Evolutionary conservation across 2,888 invertebrate species (phyloP).

Genomic region (Callyntrura guangdongensis): DNA sequence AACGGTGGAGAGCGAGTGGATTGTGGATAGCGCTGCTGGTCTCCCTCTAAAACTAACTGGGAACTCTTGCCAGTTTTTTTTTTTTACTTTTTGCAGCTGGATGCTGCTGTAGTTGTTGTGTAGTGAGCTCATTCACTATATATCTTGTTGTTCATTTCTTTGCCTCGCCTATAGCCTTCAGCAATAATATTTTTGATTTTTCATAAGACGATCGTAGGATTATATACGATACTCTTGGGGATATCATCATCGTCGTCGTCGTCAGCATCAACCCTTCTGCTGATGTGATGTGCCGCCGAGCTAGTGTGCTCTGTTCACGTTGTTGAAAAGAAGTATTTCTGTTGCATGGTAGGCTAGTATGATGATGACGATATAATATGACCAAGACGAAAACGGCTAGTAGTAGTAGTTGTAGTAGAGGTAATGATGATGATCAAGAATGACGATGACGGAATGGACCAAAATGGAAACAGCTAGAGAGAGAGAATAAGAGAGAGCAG

Average conservation of each 20-base stretch:
- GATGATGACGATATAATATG: background rate
- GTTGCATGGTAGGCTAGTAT: background rate
- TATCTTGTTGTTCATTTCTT: constrained; percentile 30
- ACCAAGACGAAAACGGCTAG: constrained; percentile 13
- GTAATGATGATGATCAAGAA: constrained; percentile 32
- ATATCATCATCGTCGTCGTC: constrained; percentile 25
- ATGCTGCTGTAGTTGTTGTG: background rate
- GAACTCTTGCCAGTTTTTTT: constrained; percentile 44
- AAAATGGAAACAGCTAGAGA: constrained; percentile 51
- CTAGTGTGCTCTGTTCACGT: background rate
- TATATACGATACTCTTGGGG: constrained; percentile 30
- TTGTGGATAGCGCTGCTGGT: background rate
- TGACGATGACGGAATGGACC: constrained; percentile 57
- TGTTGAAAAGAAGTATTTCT: background rate
- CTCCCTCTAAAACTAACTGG: constrained; percentile 20
- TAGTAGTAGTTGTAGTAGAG: constrained; percentile 30
- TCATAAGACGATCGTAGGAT: constrained; percentile 27
- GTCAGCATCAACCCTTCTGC: background rate
- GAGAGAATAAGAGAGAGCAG: background rate
- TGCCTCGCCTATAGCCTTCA: constrained; percentile 56
- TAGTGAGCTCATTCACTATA: background rate
- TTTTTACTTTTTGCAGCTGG: constrained; percentile 24
- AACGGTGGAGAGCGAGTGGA: constrained; percentile 10
- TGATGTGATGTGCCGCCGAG: background rate
- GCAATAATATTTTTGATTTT: constrained; percentile 51